Evolutionary conservation across 2,888 invertebrate genomes (phyloP), one percentile per base, ranked within the genome.

Genomic region (Hypsopygia costalis): DNA sequence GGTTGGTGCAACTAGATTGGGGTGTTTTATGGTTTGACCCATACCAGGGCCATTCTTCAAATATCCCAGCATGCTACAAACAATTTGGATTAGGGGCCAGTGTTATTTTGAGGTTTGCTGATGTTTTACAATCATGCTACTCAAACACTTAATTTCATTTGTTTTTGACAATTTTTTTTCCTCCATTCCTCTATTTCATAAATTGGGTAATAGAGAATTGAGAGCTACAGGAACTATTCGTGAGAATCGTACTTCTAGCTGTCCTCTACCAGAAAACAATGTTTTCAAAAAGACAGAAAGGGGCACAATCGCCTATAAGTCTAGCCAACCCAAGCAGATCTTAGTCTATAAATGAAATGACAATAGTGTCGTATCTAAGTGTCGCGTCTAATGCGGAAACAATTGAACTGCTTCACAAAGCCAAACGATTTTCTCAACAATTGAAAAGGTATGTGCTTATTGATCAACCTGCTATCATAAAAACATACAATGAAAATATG

Each of bases 251-350:
- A 21, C 21, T 6, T 21, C 21, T 21, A 21, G 21, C 21, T 21
- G 21, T 21, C 21, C 21, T 21, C 21, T 21, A 21, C 21, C 21
- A 6, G 21, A 21, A 21, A 21, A 21, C 21, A 21, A 21, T 3
- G 21, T 21, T 21, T 21, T 21, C 21, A 21, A 28, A 30, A 5
- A 30, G 5, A 30, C 30, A 30, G 30, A 10, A 30, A n/a, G 30
- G 30, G 28, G 3, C 28, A 16, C 21, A 21, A 5, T 21, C 21
- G 21, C 21, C 21, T 21, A 21, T 21, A 21, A 21, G 21, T 21
- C 21, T 16, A 55, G 48, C 1, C 62, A 69, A 36, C 51, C 62
- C 0, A 58, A 55, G 1, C 64, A 63, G 49, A 55, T 64, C n/a
- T 10, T 62, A 40, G 36, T 57, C 2, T 36, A 35, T 38, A 48